Conservation (phyloP, 2,113 vertebrate species). For the Gobius niger region DNA sequence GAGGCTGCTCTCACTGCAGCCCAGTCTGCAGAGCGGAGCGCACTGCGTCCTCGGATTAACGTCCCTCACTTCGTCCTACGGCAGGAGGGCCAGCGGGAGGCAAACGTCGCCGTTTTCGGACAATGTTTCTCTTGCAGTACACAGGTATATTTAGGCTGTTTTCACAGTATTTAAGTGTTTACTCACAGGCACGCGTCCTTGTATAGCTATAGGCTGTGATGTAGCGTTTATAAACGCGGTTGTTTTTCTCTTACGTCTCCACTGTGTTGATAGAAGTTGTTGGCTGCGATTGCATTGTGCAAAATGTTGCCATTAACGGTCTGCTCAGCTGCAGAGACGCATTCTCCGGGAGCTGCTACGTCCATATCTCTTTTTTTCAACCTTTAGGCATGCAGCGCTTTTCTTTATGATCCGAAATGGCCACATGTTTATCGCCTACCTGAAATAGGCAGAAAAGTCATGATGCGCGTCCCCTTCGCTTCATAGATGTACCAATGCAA, state of each 20-base stretch:
- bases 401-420: neutral
- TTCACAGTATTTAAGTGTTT: neutral
- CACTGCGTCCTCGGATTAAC: slow-evolving; percentile 57
- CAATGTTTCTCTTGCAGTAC: slow-evolving; percentile 84
- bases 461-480: neutral
- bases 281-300: neutral
- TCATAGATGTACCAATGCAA: neutral
- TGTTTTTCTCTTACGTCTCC: neutral
- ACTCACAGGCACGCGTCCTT: neutral
- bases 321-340: neutral
- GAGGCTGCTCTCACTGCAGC: slow-evolving; percentile 60
- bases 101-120: slow-evolving; percentile 54
- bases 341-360: neutral
- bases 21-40: slow-evolving; percentile 59
- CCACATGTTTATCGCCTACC: neutral
- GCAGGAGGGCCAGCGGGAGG: slow-evolving; percentile 41
- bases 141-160: slow-evolving; percentile 68
- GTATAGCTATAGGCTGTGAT: neutral
- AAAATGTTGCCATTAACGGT: neutral
- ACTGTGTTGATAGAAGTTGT: neutral
- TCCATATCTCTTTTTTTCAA: neutral
- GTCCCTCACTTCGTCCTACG: slow-evolving; percentile 25
- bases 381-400: neutral
- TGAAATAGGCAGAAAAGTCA: neutral
- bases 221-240: neutral